Evolutionary conservation across 1,140 invertebrate species (phyloP), one percentile per base, ranked within the genome.

Genomic region (Caenorhabditis latens): DNA sequence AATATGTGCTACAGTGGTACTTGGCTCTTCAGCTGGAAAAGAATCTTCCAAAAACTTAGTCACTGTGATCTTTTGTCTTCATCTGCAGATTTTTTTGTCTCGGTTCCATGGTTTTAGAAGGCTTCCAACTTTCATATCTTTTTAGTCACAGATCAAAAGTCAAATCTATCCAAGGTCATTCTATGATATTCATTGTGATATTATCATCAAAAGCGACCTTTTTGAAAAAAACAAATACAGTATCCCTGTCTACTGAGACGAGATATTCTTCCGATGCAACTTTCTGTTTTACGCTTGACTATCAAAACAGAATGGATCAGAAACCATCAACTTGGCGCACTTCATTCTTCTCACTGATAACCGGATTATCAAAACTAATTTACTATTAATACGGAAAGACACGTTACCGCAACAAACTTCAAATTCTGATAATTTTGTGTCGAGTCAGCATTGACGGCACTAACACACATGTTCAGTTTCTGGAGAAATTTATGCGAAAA

Each of bases 341-440:
- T 46, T 8, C 16, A 32, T 71, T 42, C n/a, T 13, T 46, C 46
- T 46, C 4, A 71, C 19, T 71, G 42, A 71, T 71, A 43, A 71
- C 42, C 42, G 67, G 67, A 71, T 71, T 71, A 71, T 71, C 16
- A 71, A 43, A 14, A 65, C 16, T 71, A n/a, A n/a, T 71, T 71
- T 71, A 71, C 40, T 48, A 71, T 71, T 46, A 71, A 42, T 65
- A 65, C 40, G 61, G 16, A 65, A 71, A 19, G 67, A 71, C 67
- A 71, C 67, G 67, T n/a, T 46, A 11, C 24, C 19, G 67, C 67
- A 71, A 71, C 43, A 71, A 46, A 71, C 67, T 71, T 46, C 67
- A 71, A 67, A 46, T 71, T 8, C 11, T 48, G 67, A 71, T 46
- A 71, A 43, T 0, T 46, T 71, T 71, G 9, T 32, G 67, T 48